These are phyloP conservation scores for Apodemus speciosus DNA, from an alignment of 2,113 vertebrate species.

Conservation along the genomic window DNA sequence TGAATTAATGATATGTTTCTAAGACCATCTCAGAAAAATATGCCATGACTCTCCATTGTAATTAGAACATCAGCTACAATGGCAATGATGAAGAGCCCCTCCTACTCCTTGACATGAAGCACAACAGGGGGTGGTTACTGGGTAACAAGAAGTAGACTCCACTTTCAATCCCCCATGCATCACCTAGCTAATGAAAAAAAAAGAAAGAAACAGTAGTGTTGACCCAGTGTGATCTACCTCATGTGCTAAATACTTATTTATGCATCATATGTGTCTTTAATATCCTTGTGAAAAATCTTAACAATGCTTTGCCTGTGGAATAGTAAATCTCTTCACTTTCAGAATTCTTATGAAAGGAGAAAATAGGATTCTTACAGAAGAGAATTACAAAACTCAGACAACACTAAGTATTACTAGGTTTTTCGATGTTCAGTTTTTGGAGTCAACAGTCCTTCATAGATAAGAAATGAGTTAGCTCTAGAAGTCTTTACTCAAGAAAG, in stretches of 20 bases:
- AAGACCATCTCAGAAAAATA: slow-evolving; percentile 22
- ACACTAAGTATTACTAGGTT: neutral
- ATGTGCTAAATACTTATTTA: neutral
- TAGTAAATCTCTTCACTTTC: neutral
- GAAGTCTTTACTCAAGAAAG: neutral
- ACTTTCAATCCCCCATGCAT: neutral
- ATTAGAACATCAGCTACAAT: neutral
- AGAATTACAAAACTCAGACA: neutral
- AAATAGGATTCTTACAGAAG: neutral
- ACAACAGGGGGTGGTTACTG: neutral
- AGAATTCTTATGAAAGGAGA: neutral
- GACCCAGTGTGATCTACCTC: neutral
- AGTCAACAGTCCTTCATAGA: neutral
- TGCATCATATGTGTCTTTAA: neutral
- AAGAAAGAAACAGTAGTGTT: neutral
- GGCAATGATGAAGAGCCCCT: neutral
- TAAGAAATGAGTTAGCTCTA: neutral
- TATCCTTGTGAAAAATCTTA: slow-evolving; percentile 19
- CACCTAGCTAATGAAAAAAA: neutral
- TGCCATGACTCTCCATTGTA: slow-evolving; percentile 4
- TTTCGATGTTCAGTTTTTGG: neutral
- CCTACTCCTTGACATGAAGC: neutral
- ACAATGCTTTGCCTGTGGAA: neutral
- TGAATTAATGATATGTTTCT: slow-evolving; percentile 55
- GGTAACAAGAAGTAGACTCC: slow-evolving; percentile 30